Base-by-base conservation (phyloP, 2,888 invertebrate species). In the Cybosia mesomella region DNA sequence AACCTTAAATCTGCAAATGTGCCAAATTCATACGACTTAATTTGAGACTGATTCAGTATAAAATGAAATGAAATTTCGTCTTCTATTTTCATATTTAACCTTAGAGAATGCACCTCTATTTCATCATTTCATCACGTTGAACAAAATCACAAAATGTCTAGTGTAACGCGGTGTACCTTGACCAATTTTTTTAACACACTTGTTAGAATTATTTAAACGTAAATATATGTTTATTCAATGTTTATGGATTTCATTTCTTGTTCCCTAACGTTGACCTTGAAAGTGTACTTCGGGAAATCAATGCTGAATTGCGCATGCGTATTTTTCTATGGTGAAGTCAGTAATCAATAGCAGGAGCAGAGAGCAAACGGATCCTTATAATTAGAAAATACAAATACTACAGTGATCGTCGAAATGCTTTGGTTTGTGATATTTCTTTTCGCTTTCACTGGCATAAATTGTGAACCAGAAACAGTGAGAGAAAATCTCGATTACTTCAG, bases 401-500 rank as follows among this genome's bases (percentile, higher is more conserved):
- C 43, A 58, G 65, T 70, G 68, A 63, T 65, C 55, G 63, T 63
- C 74, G 87, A 89, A 88, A 94, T 93, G 93, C 84, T 91, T 82
- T 79, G 84, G 69, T 77, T 84, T 73, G 65, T 92, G 55, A 71
- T 92, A 39, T 77, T 92, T 28, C 68, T 87, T 67, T 83, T 84
- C 67, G 81, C 82, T 66, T 80, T 87, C 49, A 82, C 81, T 66
- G 87, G 87, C 28, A 85, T 92, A 11, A 76, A 86, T 67, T 90
- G 94, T 82, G 95, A 95, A 81, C 95, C 95, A 43, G 95, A 95
- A 86, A 91, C 92, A 24, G 94, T 95, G 39, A 82, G 95, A 65
- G 95, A 94, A 49, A 94, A 93, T 75, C 89, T 92, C 55, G 95
- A 94, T 74, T 94, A 94, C 83, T 94, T 93, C 75, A 93, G 89